Evolutionary conservation across 2,888 invertebrate genomes (phyloP).

Genomic region (Brachyptera risi): DNA sequence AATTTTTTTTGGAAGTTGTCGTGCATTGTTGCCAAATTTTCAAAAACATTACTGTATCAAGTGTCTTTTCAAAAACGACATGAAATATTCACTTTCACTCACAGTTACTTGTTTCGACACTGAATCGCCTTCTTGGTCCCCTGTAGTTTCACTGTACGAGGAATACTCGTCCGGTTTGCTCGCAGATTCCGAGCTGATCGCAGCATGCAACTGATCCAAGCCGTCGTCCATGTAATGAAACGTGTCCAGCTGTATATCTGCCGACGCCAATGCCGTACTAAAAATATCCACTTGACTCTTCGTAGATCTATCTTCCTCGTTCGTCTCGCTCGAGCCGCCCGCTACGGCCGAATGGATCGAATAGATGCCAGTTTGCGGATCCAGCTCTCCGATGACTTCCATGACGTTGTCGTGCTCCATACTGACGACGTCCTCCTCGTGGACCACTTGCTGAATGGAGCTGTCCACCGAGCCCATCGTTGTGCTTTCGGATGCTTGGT

Average conservation of each 20-base stretch:
- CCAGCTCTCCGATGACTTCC: constrained; percentile 36
- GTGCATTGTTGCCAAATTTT: too few species aligned
- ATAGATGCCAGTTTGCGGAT: constrained; percentile 39
- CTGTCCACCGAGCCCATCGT: not conserved
- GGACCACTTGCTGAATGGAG: constrained; percentile 2
- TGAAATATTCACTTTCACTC: not conserved
- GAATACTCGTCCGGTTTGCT: not conserved
- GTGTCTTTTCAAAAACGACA: too few species aligned
- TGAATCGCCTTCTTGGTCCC: not conserved
- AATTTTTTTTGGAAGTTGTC: too few species aligned
- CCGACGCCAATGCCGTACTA: constrained; percentile 51
- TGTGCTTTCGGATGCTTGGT: too few species aligned
- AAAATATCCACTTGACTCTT: constrained; percentile 55
- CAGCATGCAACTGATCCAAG: constrained; percentile 2
- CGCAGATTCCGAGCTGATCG: not conserved
- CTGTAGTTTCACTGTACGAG: not conserved
- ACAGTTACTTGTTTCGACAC: not conserved
- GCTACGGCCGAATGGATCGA: constrained; percentile 8
- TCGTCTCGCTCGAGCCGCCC: too few species aligned
- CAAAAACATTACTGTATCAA: too few species aligned
- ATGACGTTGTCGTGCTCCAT: not conserved
- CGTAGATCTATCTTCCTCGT: constrained; percentile 37
- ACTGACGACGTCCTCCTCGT: constrained; percentile 8
- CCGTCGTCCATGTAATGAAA: constrained; percentile 50
- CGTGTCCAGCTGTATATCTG: constrained; percentile 53